phyloP scores from a whole-genome alignment of 1,140 invertebrate genomes.

The Sycobia sp. region DNA sequence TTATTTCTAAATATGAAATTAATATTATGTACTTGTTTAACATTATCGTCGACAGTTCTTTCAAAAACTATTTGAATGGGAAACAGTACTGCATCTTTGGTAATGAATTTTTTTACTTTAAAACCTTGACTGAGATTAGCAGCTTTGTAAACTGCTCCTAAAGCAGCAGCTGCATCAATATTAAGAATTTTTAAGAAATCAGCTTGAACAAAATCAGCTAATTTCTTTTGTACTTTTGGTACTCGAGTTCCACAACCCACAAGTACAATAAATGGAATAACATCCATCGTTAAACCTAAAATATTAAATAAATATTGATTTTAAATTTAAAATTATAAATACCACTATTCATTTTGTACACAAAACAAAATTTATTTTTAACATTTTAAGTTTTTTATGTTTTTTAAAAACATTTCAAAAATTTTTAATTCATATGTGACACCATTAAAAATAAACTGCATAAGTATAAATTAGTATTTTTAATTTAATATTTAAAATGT shows the following conservation, averaged over 20 bases:
- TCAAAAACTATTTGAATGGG: constrained; percentile 94
- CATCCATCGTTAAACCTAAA: constrained; percentile 66
- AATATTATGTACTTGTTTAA: constrained; percentile 63
- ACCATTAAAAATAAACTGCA: too few relatives aligned
- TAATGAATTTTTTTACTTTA: constrained; percentile 93
- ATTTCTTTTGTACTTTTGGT: constrained; percentile 86
- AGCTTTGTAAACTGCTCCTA: constrained; percentile 98
- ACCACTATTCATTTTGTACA: not conserved
- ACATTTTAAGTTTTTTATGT: too few relatives aligned
- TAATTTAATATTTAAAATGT: not conserved
- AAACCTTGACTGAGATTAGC: constrained; percentile 94
- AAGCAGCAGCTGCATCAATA: constrained; percentile 94
- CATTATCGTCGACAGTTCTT: constrained; percentile 75
- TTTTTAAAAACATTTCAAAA: too few relatives aligned
- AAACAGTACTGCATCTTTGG: constrained; percentile 93
- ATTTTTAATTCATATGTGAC: too few relatives aligned
- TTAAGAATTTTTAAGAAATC: constrained; percentile 96
- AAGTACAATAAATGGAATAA: constrained; percentile 82
- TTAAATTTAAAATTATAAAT: too few relatives aligned
- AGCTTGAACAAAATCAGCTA: constrained; percentile 74
- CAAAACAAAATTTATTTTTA: not conserved
- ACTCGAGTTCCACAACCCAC: constrained; percentile 94
- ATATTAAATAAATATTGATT: constrained; percentile 18
- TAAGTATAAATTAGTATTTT: too few relatives aligned
- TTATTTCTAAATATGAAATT: not conserved